Percentiles rank a stretch among this genome's conserved stretches.
Conservation (phyloP, 1,140 invertebrate genomes). For the Dendrolimus punctatus region DNA sequence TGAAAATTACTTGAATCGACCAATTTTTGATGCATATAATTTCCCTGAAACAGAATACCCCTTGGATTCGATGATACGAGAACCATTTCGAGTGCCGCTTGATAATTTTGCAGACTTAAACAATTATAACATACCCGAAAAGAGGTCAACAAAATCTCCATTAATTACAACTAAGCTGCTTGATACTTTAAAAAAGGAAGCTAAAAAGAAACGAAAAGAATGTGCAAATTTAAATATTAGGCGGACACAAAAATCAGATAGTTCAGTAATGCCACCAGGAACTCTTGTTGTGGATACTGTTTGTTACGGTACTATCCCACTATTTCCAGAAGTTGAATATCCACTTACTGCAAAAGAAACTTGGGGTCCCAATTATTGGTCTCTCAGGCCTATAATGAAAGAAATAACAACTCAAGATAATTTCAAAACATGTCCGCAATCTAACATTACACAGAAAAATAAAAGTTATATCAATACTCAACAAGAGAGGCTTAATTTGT, state of each 20-base stretch:
- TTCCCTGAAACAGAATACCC: slow-evolving; percentile 37
- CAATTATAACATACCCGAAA: no score
- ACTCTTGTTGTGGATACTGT: no score
- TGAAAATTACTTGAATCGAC: slow-evolving; percentile 7
- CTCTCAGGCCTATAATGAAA: neutral
- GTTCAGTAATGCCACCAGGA: no score
- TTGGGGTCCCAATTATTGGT: slow-evolving; percentile 40
- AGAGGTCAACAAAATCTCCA: neutral
- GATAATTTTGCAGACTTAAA: no score
- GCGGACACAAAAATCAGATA: slow-evolving; percentile 1
- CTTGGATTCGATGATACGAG: slow-evolving; percentile 10
- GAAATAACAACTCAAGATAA: no score
- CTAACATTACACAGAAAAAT: neutral
- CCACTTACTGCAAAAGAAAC: slow-evolving; percentile 32
- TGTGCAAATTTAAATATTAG: neutral
- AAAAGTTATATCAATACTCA: no score
- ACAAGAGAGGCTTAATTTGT: no score
- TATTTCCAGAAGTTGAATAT: slow-evolving; percentile 51
- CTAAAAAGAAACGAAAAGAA: slow-evolving; percentile 12
- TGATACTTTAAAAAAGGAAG: slow-evolving; percentile 8
- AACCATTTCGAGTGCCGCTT: neutral
- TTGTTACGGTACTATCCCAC: slow-evolving; percentile 7
- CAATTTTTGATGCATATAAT: slow-evolving; percentile 17
- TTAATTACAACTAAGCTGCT: neutral
- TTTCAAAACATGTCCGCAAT: neutral